Evolutionary conservation across 2,888 invertebrate genomes (phyloP).

Genomic region (Leistus spinibarbis): DNA sequence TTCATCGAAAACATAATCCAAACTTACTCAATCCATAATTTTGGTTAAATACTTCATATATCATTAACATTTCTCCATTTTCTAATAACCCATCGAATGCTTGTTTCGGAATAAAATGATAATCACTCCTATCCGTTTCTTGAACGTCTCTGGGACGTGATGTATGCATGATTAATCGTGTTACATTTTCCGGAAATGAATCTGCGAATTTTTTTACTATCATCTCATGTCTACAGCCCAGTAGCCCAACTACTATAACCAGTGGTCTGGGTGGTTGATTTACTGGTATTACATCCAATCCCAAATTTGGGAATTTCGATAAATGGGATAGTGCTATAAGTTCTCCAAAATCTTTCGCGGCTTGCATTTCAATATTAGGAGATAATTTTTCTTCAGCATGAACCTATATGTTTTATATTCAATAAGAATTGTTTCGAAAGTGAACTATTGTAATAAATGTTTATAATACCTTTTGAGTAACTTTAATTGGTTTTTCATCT

Average conservation of each 20-base stretch:
- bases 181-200: slow-evolving; percentile 41
- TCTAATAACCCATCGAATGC: slow-evolving; percentile 54
- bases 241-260: slow-evolving; percentile 56
- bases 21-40: slow-evolving; percentile 56
- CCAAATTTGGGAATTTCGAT: slow-evolving; percentile 43
- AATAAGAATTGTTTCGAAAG: background rate
- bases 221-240: slow-evolving; percentile 51
- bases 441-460: background rate
- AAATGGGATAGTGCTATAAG: slow-evolving; percentile 52
- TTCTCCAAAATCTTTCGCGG: slow-evolving; percentile 50
- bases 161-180: slow-evolving; percentile 50
- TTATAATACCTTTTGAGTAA: slow-evolving; percentile 31
- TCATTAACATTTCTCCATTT: slow-evolving; percentile 55
- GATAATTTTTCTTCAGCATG: slow-evolving; percentile 49
- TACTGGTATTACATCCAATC: slow-evolving; percentile 51
- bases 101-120: slow-evolving; percentile 51
- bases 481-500: slow-evolving; percentile 52
- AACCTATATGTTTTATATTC: slow-evolving; percentile 45
- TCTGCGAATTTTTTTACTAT: slow-evolving; percentile 49
- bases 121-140: slow-evolving; percentile 49
- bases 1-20: background rate
- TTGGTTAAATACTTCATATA: slow-evolving; percentile 54
- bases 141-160: slow-evolving; percentile 49
- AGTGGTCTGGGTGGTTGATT: slow-evolving; percentile 53
- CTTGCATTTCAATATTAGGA: slow-evolving; percentile 48